Conservation (phyloP, 2,888 invertebrate genomes). For the Boloria selene region DNA sequence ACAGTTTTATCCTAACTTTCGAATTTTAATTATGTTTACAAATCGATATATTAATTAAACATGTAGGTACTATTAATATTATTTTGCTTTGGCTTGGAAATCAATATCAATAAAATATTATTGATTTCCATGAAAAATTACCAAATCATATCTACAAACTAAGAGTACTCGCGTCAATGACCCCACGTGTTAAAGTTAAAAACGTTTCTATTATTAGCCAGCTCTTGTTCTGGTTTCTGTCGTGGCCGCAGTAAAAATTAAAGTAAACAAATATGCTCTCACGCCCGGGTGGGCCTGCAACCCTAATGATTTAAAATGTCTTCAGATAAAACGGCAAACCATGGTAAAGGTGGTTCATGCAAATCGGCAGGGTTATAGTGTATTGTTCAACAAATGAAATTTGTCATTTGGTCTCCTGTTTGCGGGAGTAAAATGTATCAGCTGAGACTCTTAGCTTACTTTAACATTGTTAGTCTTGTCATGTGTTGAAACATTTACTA, state of each 20-base stretch:
- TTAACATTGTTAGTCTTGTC: slow-evolving; percentile 8
- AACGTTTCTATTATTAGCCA: slow-evolving; percentile 70
- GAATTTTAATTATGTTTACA: too few relatives aligned
- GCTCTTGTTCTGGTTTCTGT: slow-evolving; percentile 78
- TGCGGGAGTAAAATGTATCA: slow-evolving; percentile 42
- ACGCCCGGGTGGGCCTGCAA: slow-evolving; percentile 73
- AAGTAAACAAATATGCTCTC: slow-evolving; percentile 76
- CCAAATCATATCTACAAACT: slow-evolving; percentile 17
- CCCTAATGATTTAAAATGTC: slow-evolving; percentile 49
- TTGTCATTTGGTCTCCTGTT: slow-evolving; percentile 56
- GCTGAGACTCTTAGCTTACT: slow-evolving; percentile 12
- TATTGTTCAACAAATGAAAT: slow-evolving; percentile 51
- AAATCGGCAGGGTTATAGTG: slow-evolving; percentile 47
- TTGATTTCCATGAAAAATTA: neutral
- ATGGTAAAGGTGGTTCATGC: slow-evolving; percentile 35
- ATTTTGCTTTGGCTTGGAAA: too few relatives aligned
- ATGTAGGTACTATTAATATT: too few relatives aligned
- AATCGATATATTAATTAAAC: too few relatives aligned
- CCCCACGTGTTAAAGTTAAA: slow-evolving; percentile 73
- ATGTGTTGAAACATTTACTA: slow-evolving; percentile 4
- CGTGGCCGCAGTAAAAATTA: slow-evolving; percentile 80
- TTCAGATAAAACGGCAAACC: slow-evolving; percentile 35
- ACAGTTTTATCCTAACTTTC: too few relatives aligned
- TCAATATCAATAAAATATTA: too few relatives aligned
- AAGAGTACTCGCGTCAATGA: slow-evolving; percentile 62